Percentiles rank a stretch among this genome's conserved stretches.
Evolutionary conservation across 2,113 vertebrate species (phyloP).

Genomic region (Thunnus maccoyii): DNA sequence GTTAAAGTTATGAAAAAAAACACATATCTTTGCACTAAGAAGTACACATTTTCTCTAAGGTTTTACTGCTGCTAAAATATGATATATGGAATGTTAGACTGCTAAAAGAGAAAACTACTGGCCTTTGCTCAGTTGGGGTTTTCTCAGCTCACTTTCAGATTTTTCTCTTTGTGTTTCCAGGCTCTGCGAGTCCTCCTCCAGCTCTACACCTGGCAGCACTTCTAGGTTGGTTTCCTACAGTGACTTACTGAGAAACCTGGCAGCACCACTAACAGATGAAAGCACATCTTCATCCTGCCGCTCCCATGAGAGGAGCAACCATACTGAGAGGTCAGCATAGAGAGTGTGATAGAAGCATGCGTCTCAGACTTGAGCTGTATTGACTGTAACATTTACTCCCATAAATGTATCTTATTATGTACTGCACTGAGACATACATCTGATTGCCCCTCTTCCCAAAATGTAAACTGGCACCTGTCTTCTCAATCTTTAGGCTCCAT

Average conservation of each 20-base stretch:
- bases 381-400: no score
- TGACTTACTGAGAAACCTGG: conserved; percentile 75
- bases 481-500: no score
- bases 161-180: conserved; percentile 52
- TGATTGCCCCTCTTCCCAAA: no score
- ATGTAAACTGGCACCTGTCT: no score
- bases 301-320: no score
- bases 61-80: no score
- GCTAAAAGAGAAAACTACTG: background rate
- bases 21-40: no score
- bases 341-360: background rate
- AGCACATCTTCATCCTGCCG: background rate
- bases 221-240: conserved; percentile 76
- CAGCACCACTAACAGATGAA: conserved; percentile 50
- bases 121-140: background rate
- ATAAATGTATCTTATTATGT: no score
- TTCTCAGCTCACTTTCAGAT: background rate
- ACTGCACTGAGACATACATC: no score
- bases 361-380: background rate
- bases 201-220: conserved; percentile 44
- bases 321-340: conserved; percentile 29
- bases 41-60: no score
- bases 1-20: no score
- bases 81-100: no score
- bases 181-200: conserved; percentile 69